phyloP scores from a whole-genome alignment of 2,113 vertebrate species.

The Nothobranchius kuhntae region DNA sequence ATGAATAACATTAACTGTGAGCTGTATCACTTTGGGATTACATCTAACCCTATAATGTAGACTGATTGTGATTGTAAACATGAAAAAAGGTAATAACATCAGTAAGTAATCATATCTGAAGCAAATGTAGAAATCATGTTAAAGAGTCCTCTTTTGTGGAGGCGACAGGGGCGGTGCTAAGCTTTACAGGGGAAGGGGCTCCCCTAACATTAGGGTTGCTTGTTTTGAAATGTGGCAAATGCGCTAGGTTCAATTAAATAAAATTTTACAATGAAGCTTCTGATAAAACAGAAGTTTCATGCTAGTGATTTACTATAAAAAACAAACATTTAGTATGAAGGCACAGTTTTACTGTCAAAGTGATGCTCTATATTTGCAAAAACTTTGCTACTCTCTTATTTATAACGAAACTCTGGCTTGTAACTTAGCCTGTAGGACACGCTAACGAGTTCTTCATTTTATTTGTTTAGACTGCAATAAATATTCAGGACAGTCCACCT shows the following conservation, averaged over 20 bases:
- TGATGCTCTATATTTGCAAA: too few relatives aligned
- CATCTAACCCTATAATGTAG: constrained; percentile 72
- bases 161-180: constrained; percentile 13
- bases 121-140: constrained; percentile 75
- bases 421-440: too few relatives aligned
- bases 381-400: too few relatives aligned
- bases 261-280: background rate
- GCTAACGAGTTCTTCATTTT: too few relatives aligned
- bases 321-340: too few relatives aligned
- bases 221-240: too few relatives aligned
- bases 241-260: too few relatives aligned
- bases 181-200: background rate
- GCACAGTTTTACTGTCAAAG: too few relatives aligned
- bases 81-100: constrained; percentile 68
- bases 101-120: constrained; percentile 74
- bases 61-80: constrained; percentile 70
- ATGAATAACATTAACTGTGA: constrained; percentile 80
- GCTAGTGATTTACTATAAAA: background rate
- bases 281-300: background rate
- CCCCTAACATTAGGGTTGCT: too few relatives aligned
- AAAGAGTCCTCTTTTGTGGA: constrained; percentile 48
- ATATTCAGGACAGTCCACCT: too few relatives aligned
- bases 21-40: constrained; percentile 75
- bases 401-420: too few relatives aligned
- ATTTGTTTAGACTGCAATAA: too few relatives aligned